These are phyloP conservation scores for Athalia rosae DNA, from an alignment of 2,888 invertebrate species.

Conservation along the genomic window DNA sequence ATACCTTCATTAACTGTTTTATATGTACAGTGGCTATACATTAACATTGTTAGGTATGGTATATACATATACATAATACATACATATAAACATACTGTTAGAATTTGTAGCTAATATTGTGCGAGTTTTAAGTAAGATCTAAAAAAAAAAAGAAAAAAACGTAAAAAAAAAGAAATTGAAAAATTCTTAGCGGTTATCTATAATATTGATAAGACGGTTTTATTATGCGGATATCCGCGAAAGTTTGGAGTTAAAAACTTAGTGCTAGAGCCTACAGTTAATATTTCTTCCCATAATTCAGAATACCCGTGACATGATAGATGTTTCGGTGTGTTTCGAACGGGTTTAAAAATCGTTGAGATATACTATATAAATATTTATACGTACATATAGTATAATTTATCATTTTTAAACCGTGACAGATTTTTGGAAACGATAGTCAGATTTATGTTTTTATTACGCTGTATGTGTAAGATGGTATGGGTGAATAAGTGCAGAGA, in stretches of 20 bases:
- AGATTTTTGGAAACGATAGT: neutral
- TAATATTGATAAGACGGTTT: too few species aligned
- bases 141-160: neutral
- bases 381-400: neutral
- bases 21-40: conserved; percentile 29
- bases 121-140: neutral
- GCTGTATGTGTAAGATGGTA: too few species aligned
- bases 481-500: too few species aligned
- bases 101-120: conserved; percentile 9
- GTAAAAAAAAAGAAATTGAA: neutral
- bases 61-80: conserved; percentile 6
- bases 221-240: too few species aligned
- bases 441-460: neutral
- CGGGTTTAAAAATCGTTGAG: too few species aligned
- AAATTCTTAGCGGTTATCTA: too few species aligned
- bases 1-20: conserved; percentile 28
- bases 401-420: conserved; percentile 15
- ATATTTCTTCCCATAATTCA: neutral
- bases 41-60: conserved; percentile 1
- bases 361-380: too few species aligned
- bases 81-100: neutral
- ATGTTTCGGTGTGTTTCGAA: too few species aligned
- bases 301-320: too few species aligned
- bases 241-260: too few species aligned
- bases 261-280: too few species aligned